Evolutionary conservation across 2,797 vertebrate species (phyloP), one percentile per base, ranked within the genome.

Genomic region (Chaenodraco wilsoni): DNA sequence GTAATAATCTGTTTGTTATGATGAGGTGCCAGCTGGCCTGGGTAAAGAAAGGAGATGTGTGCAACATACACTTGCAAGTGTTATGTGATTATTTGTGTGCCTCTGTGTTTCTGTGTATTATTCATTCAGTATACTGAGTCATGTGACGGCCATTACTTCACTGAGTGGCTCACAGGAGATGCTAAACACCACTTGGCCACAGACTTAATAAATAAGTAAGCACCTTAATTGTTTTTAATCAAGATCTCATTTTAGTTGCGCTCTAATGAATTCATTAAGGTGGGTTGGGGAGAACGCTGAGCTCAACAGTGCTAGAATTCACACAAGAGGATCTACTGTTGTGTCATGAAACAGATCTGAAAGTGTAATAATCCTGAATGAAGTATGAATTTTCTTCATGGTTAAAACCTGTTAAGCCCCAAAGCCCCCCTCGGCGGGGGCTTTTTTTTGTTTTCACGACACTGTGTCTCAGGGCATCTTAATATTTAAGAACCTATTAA

Each of bases 171-270:
- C 82, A 70, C 57, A 71, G 80, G 76, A 84, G 79, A 78, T 80
- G 79, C 79, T 87, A 80, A 84, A 81, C 61, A 71, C 59, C 33
- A 68, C 66, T 81, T 76, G 40, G 59, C 65, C 73, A 64, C 67
- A 31, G 33, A 40, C 45, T 80, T 87, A 78, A 92, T 86, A 83
- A 88, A 87, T 82, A 81, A 80, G 71, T 85, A 65, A 65, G 44
- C 54, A 72, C 63, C 62, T 46, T 79, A 79, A 85, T 79, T 79
- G 79, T 73, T 84, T 90, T 87, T 91, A 85, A 93, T 92, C 81
- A 91, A 81, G 77, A 75, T 80, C 71, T 72, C 57, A 72, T 88
- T 84, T 83, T 63, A 71, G 58, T 58, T 45, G 51, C 13, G 65
- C 69, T 72, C n/a, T 80, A 83, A 87, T 89, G 72, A 87, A 84